Conservation (phyloP, 2,797 vertebrate genomes). For the Myotis myotis region DNA sequence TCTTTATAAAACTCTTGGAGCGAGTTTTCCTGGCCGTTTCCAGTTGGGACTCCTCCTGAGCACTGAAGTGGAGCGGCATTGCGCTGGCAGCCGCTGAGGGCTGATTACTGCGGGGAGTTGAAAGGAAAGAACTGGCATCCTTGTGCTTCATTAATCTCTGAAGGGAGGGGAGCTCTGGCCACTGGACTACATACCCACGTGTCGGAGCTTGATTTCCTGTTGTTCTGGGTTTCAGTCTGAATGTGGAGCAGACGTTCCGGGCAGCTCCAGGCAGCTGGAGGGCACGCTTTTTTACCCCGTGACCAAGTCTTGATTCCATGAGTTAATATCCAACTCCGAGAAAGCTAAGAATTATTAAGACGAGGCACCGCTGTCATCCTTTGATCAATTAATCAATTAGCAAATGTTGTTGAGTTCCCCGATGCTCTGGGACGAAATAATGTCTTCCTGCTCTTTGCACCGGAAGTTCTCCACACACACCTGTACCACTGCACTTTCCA, state of each 20-base stretch:
- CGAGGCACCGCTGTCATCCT: background rate
- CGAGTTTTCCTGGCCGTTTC: constrained; percentile 73
- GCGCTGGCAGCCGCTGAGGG: constrained; percentile 62
- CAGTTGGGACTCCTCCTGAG: constrained; percentile 72
- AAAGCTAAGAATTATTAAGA: background rate
- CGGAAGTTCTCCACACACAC: background rate
- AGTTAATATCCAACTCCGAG: constrained; percentile 3
- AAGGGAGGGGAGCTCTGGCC: constrained; percentile 61
- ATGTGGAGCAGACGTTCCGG: constrained; percentile 58
- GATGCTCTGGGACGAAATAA: background rate
- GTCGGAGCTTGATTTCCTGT: constrained; percentile 54
- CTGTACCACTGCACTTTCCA: background rate
- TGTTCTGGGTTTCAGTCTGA: constrained; percentile 56
- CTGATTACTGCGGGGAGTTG: constrained; percentile 58
- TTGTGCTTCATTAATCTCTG: constrained; percentile 73
- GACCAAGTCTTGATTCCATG: constrained; percentile 1
- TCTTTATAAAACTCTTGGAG: constrained; percentile 81
- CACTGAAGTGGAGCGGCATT: constrained; percentile 61
- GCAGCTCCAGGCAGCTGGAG: background rate
- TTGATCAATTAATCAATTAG: background rate
- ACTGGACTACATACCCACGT: constrained; percentile 54
- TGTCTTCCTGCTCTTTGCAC: background rate
- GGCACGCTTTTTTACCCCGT: background rate
- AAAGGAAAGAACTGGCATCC: constrained; percentile 70
- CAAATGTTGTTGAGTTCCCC: background rate